Evolutionary conservation across 2,888 invertebrate species (phyloP), one percentile per base, ranked within the genome.

Genomic region (Gryllus longicercus): DNA sequence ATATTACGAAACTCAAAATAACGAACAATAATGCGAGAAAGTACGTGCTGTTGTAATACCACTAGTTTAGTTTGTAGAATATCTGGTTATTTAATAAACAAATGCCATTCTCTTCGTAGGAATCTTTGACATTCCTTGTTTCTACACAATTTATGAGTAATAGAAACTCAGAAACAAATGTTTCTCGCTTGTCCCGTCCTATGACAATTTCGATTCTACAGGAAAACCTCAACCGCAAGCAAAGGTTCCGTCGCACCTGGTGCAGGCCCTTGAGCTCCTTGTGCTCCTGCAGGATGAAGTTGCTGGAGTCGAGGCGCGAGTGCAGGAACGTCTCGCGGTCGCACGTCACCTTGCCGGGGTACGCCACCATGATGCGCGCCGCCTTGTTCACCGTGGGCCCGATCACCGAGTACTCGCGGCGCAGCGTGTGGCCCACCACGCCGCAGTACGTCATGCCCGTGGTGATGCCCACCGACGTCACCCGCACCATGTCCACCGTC

Each of bases 311-410:
- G 8, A 93, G 86, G 85, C 91, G 91, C 81, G 92, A 92, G 78
- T 90, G 89, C 18, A 92, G 86, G 82, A 92, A 91, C 2, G 92
- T 92, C 83, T 92, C 92, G 80, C 91, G 88, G 83, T 92, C 92
- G 83, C 93, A 93, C 0, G 84, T 82, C 5, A 84, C 82, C 79
- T 79, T 38, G 38, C 83, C 83, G 2, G 83, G 84, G 79, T 84
- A 85, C 38, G 84, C 83, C 21, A 78, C 78, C 85, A 85, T 85
- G 51, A 82, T 51, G 12, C 82, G 81, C 11, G 88, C 87, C 5
- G 88, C 88, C 85, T 87, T 86, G 82, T 88, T 88, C 14, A 88
- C 88, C 74, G 86, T 86, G 12, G 86, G 83, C 11, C 88, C 88
- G 76, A 88, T 87, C 2, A 85, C 85, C 51, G 88, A 88, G 83